phyloP scores from a whole-genome alignment of 2,888 invertebrate genomes.

The Dicyrtomina minuta region DNA sequence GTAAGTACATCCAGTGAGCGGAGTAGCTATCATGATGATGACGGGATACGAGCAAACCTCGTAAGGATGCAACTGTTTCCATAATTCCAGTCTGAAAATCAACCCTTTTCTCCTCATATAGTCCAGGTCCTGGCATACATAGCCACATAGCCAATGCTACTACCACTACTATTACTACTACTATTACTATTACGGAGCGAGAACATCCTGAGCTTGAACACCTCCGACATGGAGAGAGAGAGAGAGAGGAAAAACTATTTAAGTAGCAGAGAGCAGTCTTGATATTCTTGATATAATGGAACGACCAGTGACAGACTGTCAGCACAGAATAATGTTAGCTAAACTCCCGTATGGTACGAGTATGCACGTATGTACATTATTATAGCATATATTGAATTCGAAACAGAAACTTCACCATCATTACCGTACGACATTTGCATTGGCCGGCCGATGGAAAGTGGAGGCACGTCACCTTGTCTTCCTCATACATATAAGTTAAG shows the following conservation, averaged over 20 bases:
- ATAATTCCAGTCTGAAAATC: neutral
- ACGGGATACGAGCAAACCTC: neutral
- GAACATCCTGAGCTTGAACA: no score
- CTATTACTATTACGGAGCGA: no score
- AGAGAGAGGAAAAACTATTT: constrained; percentile 9
- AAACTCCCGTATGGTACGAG: no score
- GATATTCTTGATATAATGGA: neutral
- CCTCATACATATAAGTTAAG: neutral
- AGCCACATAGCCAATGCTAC: no score
- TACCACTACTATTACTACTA: no score
- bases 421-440: neutral
- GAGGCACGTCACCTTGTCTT: neutral
- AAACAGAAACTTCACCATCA: neutral
- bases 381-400: neutral
- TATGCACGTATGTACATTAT: no score
- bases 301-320: constrained; percentile 24
- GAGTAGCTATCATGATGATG: neutral
- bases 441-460: neutral
- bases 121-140: neutral
- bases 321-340: constrained; percentile 15
- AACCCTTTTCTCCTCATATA: constrained; percentile 14
- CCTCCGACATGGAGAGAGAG: neutral
- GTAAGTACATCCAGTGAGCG: neutral
- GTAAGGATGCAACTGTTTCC: constrained; percentile 26
- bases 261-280: no score